Conservation (phyloP, 2,113 vertebrate species). For the Theristicus caerulescens region DNA sequence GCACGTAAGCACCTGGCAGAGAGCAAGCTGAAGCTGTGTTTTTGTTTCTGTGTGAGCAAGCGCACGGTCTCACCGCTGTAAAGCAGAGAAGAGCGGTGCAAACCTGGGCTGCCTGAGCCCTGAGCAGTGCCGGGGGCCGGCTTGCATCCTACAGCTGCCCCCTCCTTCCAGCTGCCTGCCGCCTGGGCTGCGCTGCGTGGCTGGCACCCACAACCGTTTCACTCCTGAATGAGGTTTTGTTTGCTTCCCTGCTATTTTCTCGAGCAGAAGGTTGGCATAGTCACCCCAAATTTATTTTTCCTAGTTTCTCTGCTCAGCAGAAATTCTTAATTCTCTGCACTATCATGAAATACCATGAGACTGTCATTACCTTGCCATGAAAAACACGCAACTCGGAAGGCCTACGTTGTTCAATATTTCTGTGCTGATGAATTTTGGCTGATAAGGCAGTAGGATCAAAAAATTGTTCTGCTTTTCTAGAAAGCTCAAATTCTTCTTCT, state of each 20-base stretch:
- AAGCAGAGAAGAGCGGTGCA: neutral
- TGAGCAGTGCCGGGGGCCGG: fast-evolving
- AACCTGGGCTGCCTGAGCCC: neutral
- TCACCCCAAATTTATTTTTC: neutral
- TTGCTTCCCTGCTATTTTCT: neutral
- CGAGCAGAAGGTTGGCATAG: neutral
- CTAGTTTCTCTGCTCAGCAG: neutral
- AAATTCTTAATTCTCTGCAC: neutral
- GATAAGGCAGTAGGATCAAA: neutral
- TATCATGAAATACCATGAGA: neutral
- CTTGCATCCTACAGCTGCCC: neutral
- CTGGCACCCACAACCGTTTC: neutral
- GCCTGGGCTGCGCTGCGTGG: neutral
- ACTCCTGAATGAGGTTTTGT: neutral
- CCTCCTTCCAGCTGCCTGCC: neutral
- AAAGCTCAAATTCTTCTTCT: neutral
- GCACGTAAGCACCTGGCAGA: neutral
- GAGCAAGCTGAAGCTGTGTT: neutral
- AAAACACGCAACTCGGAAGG: neutral
- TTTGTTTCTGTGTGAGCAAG: neutral
- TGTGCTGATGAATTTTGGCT: neutral
- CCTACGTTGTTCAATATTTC: neutral
- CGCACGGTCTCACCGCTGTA: fast-evolving
- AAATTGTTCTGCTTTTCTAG: neutral
- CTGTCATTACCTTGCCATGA: neutral